Percentiles rank a stretch among this genome's conserved stretches.
These are phyloP conservation scores for Ornithoptera alexandrae DNA, from an alignment of 2,888 invertebrate species.

Conservation along the genomic window DNA sequence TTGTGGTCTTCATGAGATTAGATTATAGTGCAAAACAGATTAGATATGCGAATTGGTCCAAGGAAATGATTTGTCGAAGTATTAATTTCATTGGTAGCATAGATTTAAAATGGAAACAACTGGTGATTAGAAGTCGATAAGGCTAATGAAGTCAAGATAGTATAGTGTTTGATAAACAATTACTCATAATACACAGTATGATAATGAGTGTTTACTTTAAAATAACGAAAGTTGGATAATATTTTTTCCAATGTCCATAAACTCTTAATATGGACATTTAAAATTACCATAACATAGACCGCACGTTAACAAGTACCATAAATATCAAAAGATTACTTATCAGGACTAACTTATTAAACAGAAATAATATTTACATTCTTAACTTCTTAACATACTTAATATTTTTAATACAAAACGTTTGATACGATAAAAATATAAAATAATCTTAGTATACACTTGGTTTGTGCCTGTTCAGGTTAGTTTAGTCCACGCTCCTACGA, in stretches of 20 bases:
- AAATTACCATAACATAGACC: too few relatives aligned
- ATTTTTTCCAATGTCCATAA: neutral
- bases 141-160: conserved; percentile 10
- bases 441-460: too few relatives aligned
- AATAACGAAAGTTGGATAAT: neutral
- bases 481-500: too few relatives aligned
- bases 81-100: conserved; percentile 9
- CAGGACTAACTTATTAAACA: too few relatives aligned
- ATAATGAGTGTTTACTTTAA: neutral
- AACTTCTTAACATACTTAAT: too few relatives aligned
- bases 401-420: too few relatives aligned
- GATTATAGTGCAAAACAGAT: conserved; percentile 46
- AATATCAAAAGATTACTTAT: too few relatives aligned
- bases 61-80: conserved; percentile 46
- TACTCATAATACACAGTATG: neutral
- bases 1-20: conserved; percentile 26
- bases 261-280: neutral
- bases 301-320: too few relatives aligned
- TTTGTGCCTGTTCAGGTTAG: too few relatives aligned
- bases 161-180: conserved; percentile 9
- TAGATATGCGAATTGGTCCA: conserved; percentile 64
- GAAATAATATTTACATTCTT: too few relatives aligned
- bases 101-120: conserved; percentile 14
- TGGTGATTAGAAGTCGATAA: conserved; percentile 5
- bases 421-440: too few relatives aligned